Evolutionary conservation across 2,888 invertebrate genomes (phyloP), one percentile per base, ranked within the genome.

Genomic region (Craniophora ligustri): DNA sequence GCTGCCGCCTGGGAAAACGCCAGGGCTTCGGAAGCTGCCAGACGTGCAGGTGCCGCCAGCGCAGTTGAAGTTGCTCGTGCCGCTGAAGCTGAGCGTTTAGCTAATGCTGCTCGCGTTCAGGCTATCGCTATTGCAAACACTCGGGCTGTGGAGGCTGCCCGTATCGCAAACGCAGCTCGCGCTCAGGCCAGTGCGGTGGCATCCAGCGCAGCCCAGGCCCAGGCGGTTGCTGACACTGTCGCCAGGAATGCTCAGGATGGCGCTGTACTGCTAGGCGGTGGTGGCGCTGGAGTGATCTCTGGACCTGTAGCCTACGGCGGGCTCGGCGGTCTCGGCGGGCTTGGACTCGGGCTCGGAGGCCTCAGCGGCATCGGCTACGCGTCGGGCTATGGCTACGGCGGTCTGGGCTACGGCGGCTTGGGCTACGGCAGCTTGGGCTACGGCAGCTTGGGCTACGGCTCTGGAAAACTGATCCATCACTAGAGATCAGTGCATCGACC

Each of bases 1-100:
- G 91, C 91, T n/a, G 92, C 92, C 36, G 92, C 92, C 2, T 81
- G 75, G 59, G 92, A 92, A 57, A 92, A 91, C 72, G 92, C 91
- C 0, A 82, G 92, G 31, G 91, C 92, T 8, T 81, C 80, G 0
- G 92, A 92, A 16, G 92, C 92, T 1, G 91, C 92, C 0, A 82
- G 90, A 67, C 88, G 91, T 15, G 70, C 75, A 0, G 71, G 59
- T 3, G 74, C 73, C 8, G 72, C 78, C 39, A 72, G 79, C 41
- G 48, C 67, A 18, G 26, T 74, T 49, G 60, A 51, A 88, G 90
- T 67, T 38, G 53, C 76, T 39, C 55, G 72, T 11, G 61, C 68
- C 10, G 38, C 72, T 59, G 67, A 76, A 55, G 51, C 82, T 67
- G 42, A 72, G 45, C 87, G 92, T 7, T 67, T 87, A 8, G 92